Evolutionary conservation across 1,140 invertebrate species (phyloP).

Genomic region (Metaphire vulgaris): DNA sequence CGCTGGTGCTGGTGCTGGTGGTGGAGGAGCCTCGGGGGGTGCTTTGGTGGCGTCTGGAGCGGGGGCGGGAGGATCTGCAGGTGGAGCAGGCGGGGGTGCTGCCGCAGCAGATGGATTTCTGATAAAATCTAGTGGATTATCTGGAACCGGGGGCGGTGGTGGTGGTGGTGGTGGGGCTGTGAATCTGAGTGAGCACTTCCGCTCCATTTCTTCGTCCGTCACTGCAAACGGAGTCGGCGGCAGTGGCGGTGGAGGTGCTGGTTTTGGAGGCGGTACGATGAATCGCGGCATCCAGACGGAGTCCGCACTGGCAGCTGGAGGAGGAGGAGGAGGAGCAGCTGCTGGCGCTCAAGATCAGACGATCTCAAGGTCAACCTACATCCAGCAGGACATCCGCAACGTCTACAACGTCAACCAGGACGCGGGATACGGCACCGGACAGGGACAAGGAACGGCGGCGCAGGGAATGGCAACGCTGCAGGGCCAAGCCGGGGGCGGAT

Average conservation of each 20-base stretch:
- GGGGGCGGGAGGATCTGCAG: background rate
- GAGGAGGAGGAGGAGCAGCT: background rate
- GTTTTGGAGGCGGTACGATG: background rate
- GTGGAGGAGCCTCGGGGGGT: background rate
- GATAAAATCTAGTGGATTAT: too few species aligned
- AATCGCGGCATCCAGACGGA: background rate
- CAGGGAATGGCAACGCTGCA: background rate
- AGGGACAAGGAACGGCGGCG: background rate
- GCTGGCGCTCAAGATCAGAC: background rate
- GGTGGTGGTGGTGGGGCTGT: background rate
- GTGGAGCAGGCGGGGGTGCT: background rate
- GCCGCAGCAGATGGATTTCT: too few species aligned
- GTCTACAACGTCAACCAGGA: background rate
- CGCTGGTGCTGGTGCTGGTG: background rate
- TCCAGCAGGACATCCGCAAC: background rate
- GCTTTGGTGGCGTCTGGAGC: background rate
- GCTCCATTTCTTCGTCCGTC: background rate
- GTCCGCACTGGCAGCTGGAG: background rate
- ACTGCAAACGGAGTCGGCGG: background rate
- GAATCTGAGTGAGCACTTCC: constrained; percentile 16
- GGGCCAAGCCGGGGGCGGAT: background rate
- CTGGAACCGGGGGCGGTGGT: background rate
- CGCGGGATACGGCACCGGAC: background rate
- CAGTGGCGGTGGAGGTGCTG: background rate
- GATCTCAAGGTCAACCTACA: background rate